phyloP scores from a whole-genome alignment of 2,113 vertebrate genomes.

The Symphodus melops region DNA sequence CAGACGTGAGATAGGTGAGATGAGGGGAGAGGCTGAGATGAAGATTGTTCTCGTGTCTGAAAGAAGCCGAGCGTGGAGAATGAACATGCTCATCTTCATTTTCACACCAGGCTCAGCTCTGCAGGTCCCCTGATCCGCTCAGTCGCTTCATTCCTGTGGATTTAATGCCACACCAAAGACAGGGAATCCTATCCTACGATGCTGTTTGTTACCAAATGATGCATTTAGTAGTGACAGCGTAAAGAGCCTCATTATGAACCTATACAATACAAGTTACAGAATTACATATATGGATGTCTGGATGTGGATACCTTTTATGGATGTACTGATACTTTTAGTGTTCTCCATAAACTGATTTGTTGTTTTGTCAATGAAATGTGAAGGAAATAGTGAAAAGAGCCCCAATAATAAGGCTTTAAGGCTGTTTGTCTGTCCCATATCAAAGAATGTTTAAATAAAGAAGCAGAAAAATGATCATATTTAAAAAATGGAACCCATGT shows the following conservation, averaged over 20 bases:
- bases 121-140: constrained; percentile 17
- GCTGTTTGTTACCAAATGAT: constrained; percentile 27
- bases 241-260: background rate
- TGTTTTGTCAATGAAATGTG: background rate
- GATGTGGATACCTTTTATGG: background rate
- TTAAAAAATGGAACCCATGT: background rate
- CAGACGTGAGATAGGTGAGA: constrained; percentile 20
- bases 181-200: background rate
- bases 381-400: background rate
- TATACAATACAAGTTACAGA: background rate
- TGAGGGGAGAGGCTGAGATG: constrained; percentile 19
- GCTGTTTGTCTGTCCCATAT: no score
- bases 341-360: background rate
- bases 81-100: constrained; percentile 64
- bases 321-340: background rate
- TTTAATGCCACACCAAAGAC: background rate
- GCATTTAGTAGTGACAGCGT: constrained; percentile 6
- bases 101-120: constrained; percentile 23
- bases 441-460: background rate
- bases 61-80: constrained; percentile 36
- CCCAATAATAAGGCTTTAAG: background rate
- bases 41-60: constrained; percentile 37
- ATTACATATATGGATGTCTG: background rate
- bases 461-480: background rate
- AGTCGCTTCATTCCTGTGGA: constrained; percentile 30